Evolutionary conservation across 2,888 invertebrate species (phyloP), one percentile per base, ranked within the genome.

Genomic region (Sclerodermus sp.): DNA sequence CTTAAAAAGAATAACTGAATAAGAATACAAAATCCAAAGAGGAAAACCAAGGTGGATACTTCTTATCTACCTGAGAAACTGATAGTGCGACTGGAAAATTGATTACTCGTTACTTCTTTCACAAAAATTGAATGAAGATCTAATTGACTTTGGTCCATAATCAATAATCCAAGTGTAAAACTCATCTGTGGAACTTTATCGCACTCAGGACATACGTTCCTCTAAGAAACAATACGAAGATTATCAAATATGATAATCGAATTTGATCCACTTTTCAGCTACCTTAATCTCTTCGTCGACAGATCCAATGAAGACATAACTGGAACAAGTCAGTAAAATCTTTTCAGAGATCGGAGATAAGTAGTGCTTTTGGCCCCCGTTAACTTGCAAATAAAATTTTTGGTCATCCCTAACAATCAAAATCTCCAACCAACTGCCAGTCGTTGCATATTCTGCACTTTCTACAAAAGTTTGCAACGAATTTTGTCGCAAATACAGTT

Each of bases 361-460:
- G 39, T 60, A 56, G 38, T 42, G 51, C 36, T 49, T 60, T 15
- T 79, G 81, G 34, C 70, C 76, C 1, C 67, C 66, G 62, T 82
- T 81, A 13, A 81, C 70, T 14, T 71, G 63, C 1, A 76, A 74
- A 66, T 81, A 81, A n/a, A 82, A 73, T n/a, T 77, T 73, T 51
- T 74, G 75, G 30, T 70, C 68, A 13, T 74, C 73, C 34, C 57
- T 71, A 29, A 67, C 62, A 36, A 82, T 29, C 1, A 58, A 62
- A 9, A 82, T 51, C 58, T 81, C 79, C 36, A 82, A 57, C 82
- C 82, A 82, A 54, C 79, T 76, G 42, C 78, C 74, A 1, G 74
- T 68, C 4, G 64, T 66, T 55, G 67, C 77, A 52, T 81, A 80
- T 2, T 69, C 67, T n/a, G 74, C 73, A 56, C 79, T 81, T 42